Conservation (phyloP, 1,140 invertebrate species). For the Anastrepha ludens region DNA sequence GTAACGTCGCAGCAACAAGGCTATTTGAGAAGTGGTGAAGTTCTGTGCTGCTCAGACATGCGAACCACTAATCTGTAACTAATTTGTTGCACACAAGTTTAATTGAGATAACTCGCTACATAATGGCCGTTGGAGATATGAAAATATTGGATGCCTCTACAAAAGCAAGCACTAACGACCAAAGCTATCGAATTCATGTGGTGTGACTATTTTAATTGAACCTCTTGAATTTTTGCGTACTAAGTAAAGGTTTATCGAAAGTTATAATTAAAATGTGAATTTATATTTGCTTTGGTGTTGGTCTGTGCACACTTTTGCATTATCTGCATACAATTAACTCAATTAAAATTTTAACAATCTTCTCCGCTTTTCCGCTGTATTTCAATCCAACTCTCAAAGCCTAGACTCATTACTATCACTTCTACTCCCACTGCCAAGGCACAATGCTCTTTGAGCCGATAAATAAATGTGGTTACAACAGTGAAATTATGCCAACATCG, state of each 20-base stretch:
- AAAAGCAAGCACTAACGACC: no score
- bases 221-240: neutral
- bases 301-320: neutral
- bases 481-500: slow-evolving; percentile 48
- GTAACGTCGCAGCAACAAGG: neutral
- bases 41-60: slow-evolving; percentile 12
- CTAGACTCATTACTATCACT: neutral
- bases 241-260: neutral
- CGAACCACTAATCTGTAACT: slow-evolving; percentile 66
- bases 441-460: slow-evolving; percentile 33
- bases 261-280: slow-evolving; percentile 19
- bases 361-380: neutral
- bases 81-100: slow-evolving; percentile 65
- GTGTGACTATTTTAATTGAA: neutral
- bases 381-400: neutral
- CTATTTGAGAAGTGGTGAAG: neutral
- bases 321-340: neutral
- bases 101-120: slow-evolving; percentile 57
- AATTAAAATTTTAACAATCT: slow-evolving; percentile 41
- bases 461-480: slow-evolving; percentile 49
- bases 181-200: neutral
- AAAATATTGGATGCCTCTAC: neutral
- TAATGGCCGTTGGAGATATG: slow-evolving; percentile 12
- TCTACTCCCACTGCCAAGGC: neutral
- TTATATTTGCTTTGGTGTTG: slow-evolving; percentile 10